Conservation (phyloP, 2,888 invertebrate genomes). For the Empis stercorea region DNA sequence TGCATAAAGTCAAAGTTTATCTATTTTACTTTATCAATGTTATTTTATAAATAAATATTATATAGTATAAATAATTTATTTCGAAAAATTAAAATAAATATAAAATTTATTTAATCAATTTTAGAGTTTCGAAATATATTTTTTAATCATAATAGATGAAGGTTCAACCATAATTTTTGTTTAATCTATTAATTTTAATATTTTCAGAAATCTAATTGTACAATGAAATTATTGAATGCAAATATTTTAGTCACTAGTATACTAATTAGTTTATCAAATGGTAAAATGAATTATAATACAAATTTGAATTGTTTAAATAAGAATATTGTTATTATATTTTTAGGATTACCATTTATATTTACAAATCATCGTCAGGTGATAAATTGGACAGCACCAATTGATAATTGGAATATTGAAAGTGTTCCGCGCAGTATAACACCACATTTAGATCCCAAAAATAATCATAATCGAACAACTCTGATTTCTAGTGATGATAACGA, state of each 20-base stretch:
- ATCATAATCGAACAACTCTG: conserved; percentile 24
- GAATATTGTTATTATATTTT: conserved; percentile 11
- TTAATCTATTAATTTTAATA: too few species aligned
- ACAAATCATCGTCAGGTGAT: conserved; percentile 21
- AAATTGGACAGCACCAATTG: conserved; percentile 29
- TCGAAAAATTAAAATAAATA: too few species aligned
- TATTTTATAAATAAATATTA: too few species aligned
- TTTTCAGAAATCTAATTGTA: too few species aligned
- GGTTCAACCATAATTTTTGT: too few species aligned
- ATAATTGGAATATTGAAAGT: conserved; percentile 29
- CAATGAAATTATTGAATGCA: background rate
- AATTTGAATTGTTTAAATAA: conserved; percentile 18
- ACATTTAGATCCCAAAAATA: conserved; percentile 25
- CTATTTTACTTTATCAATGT: too few species aligned
- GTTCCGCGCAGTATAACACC: conserved; percentile 33
- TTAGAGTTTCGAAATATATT: too few species aligned
- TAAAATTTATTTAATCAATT: too few species aligned
- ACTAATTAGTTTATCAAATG: conserved; percentile 11
- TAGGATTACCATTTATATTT: conserved; percentile 27
- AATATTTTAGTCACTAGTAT: conserved; percentile 11
- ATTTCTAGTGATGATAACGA: conserved; percentile 27
- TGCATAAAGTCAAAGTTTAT: too few species aligned
- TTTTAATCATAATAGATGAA: too few species aligned
- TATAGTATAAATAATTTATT: too few species aligned
- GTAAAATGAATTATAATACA: conserved; percentile 8